A percentile compares a stretch with the other conserved stretches of the same genome.
phyloP scores from a whole-genome alignment of 2,113 vertebrate genomes.

The Triplophysa rosa region DNA sequence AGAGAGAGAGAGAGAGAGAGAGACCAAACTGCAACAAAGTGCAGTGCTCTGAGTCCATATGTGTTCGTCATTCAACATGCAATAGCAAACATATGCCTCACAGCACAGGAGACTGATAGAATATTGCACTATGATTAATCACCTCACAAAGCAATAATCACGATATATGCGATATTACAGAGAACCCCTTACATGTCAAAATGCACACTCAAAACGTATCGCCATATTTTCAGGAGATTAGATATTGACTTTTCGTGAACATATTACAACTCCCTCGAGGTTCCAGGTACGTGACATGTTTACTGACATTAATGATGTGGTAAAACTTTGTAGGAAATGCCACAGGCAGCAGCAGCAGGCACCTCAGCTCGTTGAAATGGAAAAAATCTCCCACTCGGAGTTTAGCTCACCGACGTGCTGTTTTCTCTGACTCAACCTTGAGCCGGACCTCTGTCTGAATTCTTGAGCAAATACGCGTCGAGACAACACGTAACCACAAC shows the following conservation, averaged over 20 bases:
- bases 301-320: conserved; percentile 36
- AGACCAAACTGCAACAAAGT: conserved; percentile 26
- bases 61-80: not conserved
- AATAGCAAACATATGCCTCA: too few relatives aligned
- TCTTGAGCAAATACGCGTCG: not conserved
- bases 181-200: not conserved
- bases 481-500: conserved; percentile 1
- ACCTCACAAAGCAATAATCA: too few relatives aligned
- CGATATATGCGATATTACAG: too few relatives aligned
- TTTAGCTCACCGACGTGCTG: conserved; percentile 7
- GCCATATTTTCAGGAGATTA: not conserved
- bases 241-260: conserved; percentile 11
- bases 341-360: conserved; percentile 5
- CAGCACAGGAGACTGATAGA: too few relatives aligned
- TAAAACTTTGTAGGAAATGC: conserved; percentile 29
- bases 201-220: not conserved
- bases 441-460: conserved; percentile 12
- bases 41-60: not conserved
- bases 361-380: conserved; percentile 1
- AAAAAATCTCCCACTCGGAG: conserved; percentile 18
- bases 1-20: conserved; percentile 10
- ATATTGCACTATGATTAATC: not conserved
- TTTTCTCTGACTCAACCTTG: conserved; percentile 7
- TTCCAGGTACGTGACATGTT: conserved; percentile 32
- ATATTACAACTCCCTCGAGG: conserved; percentile 30